These are phyloP conservation scores for Oryzias melastigma DNA, from an alignment of 2,113 vertebrate species.

Conservation along the genomic window DNA sequence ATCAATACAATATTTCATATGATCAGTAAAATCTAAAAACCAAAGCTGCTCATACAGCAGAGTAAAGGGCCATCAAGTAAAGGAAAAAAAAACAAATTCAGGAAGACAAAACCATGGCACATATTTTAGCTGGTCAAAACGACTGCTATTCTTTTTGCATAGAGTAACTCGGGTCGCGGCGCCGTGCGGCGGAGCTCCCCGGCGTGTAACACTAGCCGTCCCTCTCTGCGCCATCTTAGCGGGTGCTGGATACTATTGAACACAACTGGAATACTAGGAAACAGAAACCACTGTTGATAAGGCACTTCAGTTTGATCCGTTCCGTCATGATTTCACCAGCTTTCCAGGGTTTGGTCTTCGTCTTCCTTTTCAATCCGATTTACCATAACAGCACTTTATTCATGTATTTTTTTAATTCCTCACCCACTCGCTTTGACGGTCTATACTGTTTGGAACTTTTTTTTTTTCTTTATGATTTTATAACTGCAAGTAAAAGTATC, in stretches of 20 bases:
- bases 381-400: conserved; percentile 63
- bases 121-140: conserved; percentile 80
- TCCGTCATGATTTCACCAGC: conserved; percentile 38
- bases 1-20: conserved; percentile 61
- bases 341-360: conserved; percentile 61
- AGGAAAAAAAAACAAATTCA: conserved; percentile 55
- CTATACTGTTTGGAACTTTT: conserved; percentile 45
- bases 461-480: conserved; percentile 67
- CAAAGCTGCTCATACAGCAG: conserved; percentile 61
- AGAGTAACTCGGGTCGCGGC: conserved; percentile 76
- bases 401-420: conserved; percentile 1
- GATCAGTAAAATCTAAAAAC: conserved; percentile 58
- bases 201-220: conserved; percentile 50
- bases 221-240: conserved; percentile 64
- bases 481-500: conserved; percentile 84
- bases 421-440: conserved; percentile 32
- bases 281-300: conserved; percentile 78
- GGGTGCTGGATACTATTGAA: conserved; percentile 77
- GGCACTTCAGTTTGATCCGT: conserved; percentile 78
- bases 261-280: conserved; percentile 75
- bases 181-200: conserved; percentile 47
- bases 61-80: conserved; percentile 61
- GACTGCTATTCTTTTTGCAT: conserved; percentile 83
- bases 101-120: conserved; percentile 85
- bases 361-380: conserved; percentile 69